Evolutionary conservation across 2,797 vertebrate species (phyloP).

Genomic region (Loriculus beryllinus): DNA sequence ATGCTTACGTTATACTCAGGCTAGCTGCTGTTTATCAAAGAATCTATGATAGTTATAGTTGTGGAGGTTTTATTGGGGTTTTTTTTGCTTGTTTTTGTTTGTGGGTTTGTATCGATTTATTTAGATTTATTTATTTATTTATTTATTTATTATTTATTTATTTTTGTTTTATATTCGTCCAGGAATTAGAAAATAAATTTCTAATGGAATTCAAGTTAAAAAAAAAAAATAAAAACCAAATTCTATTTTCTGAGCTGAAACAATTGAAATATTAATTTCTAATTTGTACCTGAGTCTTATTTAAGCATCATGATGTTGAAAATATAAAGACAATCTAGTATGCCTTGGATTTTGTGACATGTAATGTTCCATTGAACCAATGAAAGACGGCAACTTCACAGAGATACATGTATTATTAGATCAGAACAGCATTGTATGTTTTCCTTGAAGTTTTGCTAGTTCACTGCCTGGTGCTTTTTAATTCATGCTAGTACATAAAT

Average conservation of each 20-base stretch:
- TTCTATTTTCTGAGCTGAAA: not conserved
- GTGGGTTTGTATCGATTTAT: no score
- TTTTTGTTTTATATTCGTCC: not conserved
- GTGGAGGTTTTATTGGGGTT: not conserved
- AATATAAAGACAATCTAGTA: not conserved
- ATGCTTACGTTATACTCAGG: not conserved
- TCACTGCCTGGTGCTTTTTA: conserved; percentile 43
- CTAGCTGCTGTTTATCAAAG: not conserved
- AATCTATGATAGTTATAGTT: not conserved
- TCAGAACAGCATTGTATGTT: not conserved
- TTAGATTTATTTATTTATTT: no score
- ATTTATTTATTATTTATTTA: not conserved
- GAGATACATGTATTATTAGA: not conserved
- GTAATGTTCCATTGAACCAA: not conserved
- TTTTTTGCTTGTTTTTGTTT: not conserved
- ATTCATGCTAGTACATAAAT: conserved; percentile 40
- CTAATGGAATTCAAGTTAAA: not conserved
- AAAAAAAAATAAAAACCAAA: not conserved
- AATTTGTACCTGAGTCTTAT: not conserved
- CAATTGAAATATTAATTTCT: not conserved
- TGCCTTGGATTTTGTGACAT: not conserved
- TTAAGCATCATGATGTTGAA: not conserved
- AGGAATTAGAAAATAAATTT: not conserved
- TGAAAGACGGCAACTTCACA: not conserved
- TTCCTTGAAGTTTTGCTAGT: conserved; percentile 45